Conservation (phyloP, 92 coral and sea anemone genomes). For the Zoanthus sansibaricus region DNA sequence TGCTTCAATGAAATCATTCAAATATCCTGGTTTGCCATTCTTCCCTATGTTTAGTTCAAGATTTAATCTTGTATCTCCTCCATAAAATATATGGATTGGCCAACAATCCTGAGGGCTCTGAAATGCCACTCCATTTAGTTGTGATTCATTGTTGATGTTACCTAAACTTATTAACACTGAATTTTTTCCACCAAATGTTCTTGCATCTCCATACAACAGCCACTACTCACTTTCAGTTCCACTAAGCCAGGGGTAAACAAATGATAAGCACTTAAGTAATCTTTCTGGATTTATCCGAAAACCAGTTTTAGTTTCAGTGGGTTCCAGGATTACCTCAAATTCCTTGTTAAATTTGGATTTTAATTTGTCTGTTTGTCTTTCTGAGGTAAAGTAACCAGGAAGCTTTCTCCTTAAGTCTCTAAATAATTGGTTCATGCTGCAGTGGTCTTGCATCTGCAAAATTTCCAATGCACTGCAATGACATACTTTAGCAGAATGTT, state of each 20-base stretch:
- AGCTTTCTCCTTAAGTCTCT: conserved; percentile 13
- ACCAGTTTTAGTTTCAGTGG: conserved; percentile 38
- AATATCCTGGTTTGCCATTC: no score
- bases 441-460: conserved; percentile 27
- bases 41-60: no score
- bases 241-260: conserved; percentile 1
- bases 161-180: conserved; percentile 38
- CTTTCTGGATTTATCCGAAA: conserved; percentile 36
- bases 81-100: conserved; percentile 33
- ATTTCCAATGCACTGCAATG: conserved; percentile 10
- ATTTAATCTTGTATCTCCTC: no score
- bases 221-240: conserved; percentile 35
- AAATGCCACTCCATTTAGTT: conserved; percentile 35
- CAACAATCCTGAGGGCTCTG: no score
- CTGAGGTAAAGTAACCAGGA: conserved; percentile 11
- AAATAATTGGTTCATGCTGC: conserved; percentile 19
- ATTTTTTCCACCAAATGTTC: conserved; percentile 55
- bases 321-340: conserved; percentile 50
- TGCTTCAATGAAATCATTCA: no score
- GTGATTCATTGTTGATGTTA: conserved; percentile 34
- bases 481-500: conserved; percentile 10
- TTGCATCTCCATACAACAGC: conserved; percentile 52
- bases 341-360: no score
- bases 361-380: no score
- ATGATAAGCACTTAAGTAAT: conserved; percentile 17